A percentile compares a stretch with the other conserved stretches of the same genome.
Conservation (phyloP, 2,797 vertebrate species). For the Thripadectes ignobilis region DNA sequence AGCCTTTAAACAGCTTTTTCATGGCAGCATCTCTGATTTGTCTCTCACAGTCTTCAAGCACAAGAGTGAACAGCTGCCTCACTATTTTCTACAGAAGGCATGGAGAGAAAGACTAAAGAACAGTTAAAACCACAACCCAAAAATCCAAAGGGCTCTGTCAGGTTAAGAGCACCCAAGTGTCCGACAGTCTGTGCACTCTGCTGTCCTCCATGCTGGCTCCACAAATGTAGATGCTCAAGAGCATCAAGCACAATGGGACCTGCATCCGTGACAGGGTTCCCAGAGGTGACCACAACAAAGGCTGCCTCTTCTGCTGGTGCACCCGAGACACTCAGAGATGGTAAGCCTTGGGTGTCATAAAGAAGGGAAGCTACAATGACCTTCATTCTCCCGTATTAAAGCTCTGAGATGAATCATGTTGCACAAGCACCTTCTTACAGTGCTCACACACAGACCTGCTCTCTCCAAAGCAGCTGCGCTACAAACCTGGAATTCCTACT, state of each 20-base stretch:
- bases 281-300: not conserved
- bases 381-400: not conserved
- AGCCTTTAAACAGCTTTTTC: not conserved
- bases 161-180: not conserved
- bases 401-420: not conserved
- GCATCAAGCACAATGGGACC: not conserved
- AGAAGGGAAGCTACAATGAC: not conserved
- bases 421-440: not conserved
- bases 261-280: not conserved
- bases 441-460: not conserved
- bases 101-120: not conserved
- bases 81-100: not conserved
- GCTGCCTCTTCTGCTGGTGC: not conserved
- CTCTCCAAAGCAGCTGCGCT: not conserved
- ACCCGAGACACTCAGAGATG: not conserved
- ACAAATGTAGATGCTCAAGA: rapidly evolving
- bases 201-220: not conserved
- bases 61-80: not conserved
- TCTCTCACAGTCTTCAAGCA: not conserved
- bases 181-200: not conserved
- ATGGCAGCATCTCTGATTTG: not conserved
- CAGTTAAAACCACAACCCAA: not conserved
- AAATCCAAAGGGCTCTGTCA: not conserved
- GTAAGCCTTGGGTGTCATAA: not conserved
- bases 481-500: not conserved